Evolutionary conservation across 2,797 vertebrate species (phyloP).

Genomic region (Caiman crocodilus): DNA sequence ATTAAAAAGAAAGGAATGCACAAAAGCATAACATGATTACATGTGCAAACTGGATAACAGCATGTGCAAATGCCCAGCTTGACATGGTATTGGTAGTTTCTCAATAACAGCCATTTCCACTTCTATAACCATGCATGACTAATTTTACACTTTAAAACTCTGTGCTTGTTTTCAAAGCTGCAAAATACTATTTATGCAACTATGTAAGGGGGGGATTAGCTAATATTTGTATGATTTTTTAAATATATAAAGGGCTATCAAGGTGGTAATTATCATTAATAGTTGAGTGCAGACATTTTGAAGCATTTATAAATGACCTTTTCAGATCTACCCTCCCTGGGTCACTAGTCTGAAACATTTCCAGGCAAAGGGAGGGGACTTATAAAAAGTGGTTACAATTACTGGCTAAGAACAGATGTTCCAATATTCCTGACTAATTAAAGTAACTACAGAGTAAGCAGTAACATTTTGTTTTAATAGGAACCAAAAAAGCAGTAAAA

Average conservation of each 20-base stretch:
- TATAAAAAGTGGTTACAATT: constrained; percentile 7
- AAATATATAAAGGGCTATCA: background rate
- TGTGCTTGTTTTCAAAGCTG: background rate
- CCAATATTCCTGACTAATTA: background rate
- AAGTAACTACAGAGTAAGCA: constrained; percentile 6
- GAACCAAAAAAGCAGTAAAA: background rate
- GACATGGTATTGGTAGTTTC: background rate
- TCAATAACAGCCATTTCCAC: background rate
- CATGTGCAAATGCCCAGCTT: background rate
- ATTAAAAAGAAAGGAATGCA: background rate
- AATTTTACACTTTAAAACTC: background rate
- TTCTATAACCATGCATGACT: background rate
- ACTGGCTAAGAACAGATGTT: constrained; percentile 49
- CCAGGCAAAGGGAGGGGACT: constrained; percentile 2
- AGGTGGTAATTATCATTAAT: background rate
- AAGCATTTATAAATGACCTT: constrained; percentile 10
- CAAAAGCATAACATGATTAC: background rate
- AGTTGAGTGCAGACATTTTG: background rate
- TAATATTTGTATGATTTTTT: background rate
- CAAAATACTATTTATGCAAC: background rate
- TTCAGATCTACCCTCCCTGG: constrained; percentile 20
- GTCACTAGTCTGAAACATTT: constrained; percentile 39
- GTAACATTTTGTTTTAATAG: background rate
- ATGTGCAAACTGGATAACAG: constrained; percentile 4
- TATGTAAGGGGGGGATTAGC: background rate